Percentiles rank a stretch among this genome's conserved stretches.
Conservation (phyloP, 2,797 vertebrate species). For the Sciurus vulgaris region DNA sequence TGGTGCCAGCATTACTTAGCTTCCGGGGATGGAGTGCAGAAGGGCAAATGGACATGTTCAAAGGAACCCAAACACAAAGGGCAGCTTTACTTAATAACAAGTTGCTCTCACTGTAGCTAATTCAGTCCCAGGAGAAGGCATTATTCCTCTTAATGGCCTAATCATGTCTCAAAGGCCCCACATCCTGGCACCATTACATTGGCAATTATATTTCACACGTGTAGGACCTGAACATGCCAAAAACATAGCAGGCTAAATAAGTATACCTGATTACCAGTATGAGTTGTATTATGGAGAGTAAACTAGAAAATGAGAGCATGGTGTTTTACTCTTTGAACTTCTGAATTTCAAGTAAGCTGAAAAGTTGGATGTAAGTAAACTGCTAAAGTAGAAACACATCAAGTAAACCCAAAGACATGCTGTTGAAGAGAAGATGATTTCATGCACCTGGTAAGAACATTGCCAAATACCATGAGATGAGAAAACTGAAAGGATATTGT, state of each 20-base stretch:
- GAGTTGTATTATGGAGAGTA: neutral
- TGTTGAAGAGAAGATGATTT: neutral
- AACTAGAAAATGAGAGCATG: neutral
- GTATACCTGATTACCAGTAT: neutral
- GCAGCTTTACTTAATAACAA: neutral
- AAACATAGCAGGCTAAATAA: neutral
- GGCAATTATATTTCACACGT: neutral
- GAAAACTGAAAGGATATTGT: neutral
- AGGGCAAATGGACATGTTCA: neutral
- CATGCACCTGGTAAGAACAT: neutral
- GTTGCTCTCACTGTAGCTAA: neutral
- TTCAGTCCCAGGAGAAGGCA: neutral
- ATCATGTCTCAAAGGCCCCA: neutral
- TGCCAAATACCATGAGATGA: neutral
- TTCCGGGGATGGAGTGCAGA: neutral
- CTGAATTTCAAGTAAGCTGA: neutral
- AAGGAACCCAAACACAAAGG: no score
- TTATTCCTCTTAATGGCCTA: neutral
- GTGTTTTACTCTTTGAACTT: neutral
- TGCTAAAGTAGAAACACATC: neutral
- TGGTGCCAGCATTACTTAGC: neutral
- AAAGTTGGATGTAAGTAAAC: neutral
- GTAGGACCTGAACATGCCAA: neutral
- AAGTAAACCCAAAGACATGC: neutral
- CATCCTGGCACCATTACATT: neutral